These are phyloP conservation scores for Volucella inflata DNA, from an alignment of 2,888 invertebrate genomes.

Conservation along the genomic window DNA sequence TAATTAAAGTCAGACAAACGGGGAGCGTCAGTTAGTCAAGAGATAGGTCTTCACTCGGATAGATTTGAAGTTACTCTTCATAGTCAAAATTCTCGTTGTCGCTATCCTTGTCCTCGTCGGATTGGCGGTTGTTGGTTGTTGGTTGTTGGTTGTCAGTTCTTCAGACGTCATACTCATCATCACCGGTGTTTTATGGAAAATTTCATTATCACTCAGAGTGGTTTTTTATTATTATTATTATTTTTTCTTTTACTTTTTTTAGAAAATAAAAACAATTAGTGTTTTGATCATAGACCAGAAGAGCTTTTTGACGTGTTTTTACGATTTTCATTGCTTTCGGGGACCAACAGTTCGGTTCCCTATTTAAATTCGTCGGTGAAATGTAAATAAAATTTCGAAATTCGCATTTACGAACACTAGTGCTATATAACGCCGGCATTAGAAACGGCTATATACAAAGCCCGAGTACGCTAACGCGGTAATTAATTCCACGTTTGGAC, in stretches of 20 bases:
- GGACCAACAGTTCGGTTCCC: conserved; percentile 7
- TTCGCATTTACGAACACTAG: conserved; percentile 4
- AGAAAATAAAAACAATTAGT: conserved; percentile 45
- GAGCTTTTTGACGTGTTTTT: conserved; percentile 40
- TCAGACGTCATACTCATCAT: background rate
- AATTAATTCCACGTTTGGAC: conserved; percentile 53
- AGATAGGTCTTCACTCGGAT: conserved; percentile 62
- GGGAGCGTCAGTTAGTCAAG: conserved; percentile 68
- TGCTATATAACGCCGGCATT: conserved; percentile 27
- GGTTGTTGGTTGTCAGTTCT: too few relatives aligned
- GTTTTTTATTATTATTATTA: background rate
- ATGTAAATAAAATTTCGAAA: conserved; percentile 17
- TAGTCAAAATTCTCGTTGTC: conserved; percentile 20
- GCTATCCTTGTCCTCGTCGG: background rate
- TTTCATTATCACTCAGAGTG: conserved; percentile 3
- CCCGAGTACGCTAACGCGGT: conserved; percentile 1
- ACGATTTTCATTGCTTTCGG: conserved; percentile 2
- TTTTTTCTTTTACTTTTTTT: background rate
- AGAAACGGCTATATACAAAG: conserved; percentile 1
- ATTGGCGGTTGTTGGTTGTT: background rate
- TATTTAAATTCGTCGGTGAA: conserved; percentile 17
- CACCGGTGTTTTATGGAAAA: conserved; percentile 26
- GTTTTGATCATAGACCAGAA: conserved; percentile 5
- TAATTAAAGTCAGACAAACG: conserved; percentile 68
- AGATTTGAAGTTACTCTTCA: conserved; percentile 38